Evolutionary conservation across 2,113 vertebrate genomes (phyloP), one percentile per base, ranked within the genome.

Genomic region (Hiodon tergisus): DNA sequence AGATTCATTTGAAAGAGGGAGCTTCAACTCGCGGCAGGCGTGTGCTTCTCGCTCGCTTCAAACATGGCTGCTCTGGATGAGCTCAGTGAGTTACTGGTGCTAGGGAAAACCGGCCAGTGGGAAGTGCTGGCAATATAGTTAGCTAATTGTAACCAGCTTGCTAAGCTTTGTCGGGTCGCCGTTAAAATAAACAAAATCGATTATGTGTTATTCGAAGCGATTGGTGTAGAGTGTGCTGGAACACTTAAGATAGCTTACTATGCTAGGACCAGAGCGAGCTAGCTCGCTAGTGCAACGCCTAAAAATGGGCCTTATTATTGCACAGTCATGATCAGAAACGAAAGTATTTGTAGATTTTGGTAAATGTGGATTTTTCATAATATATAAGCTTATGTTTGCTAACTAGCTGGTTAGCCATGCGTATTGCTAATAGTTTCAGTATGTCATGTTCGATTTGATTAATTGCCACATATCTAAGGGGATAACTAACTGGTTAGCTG

Each of bases 11-110:
- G 31, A 14, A 58, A 60, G 70, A 47, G 46, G 70, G 13, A 50
- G 55, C 70, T 60, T 50, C 58, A 61, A 46, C 63, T 7, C 46
- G 55, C 31, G 50, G 55, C 55, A 61, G 58, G 69, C 53, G 71
- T 61, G 0, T 69, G 83, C 81, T 79, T 5, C 62, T 80, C 85
- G 80, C 75, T 76, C 55, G 69, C 70, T 85, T 80, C 83, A 87
- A 90, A 91, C 86, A 93, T 93, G 91, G 91, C 91, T 84, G 90
- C 91, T 17, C 91, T 91, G 87, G 91, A 93, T 88, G 91, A 93
- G 85, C 91, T 93, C 81, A 93, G 91, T 93, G 89, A 93, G 91
- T 93, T 93, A 88, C 78, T 82, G 62, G 14, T 31, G 60, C 57
- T 65, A 69, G 4, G 48, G 50, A 69, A 59, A 75, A 61, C 55